Evolutionary conservation across 2,888 invertebrate genomes (phyloP).

Genomic region (Eubasilissa splendida): DNA sequence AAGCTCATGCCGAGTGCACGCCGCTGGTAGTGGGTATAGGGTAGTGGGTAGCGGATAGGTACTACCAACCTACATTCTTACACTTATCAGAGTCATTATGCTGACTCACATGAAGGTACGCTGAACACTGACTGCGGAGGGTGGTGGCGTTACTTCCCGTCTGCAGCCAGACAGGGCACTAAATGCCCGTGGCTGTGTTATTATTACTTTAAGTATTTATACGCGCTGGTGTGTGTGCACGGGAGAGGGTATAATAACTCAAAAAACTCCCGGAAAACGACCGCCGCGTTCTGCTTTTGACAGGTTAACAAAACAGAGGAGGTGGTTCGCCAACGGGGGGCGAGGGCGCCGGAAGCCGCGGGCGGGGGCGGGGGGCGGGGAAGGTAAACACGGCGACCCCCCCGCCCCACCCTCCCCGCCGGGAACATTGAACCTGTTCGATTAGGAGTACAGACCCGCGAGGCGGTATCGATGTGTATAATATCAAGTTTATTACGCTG

Average conservation of each 20-base stretch:
- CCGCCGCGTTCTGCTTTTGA: conserved; percentile 58
- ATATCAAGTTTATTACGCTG: conserved; percentile 29
- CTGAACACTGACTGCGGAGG: conserved; percentile 13
- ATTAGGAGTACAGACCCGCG: conserved; percentile 47
- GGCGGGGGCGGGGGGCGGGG: conserved; percentile 48
- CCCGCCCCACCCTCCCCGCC: conserved; percentile 10
- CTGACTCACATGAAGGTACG: conserved; percentile 22
- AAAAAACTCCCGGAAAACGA: conserved; percentile 57
- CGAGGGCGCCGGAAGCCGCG: conserved; percentile 45
- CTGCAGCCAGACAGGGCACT: conserved; percentile 38
- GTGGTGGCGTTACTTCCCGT: conserved; percentile 4
- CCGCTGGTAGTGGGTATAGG: too few species aligned
- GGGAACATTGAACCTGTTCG: conserved; percentile 58
- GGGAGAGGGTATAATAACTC: conserved; percentile 57
- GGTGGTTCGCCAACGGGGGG: conserved; percentile 40
- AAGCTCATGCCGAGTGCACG: too few species aligned
- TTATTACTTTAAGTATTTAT: conserved; percentile 47
- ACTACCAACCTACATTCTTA: background rate
- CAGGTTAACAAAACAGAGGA: conserved; percentile 58
- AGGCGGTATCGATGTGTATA: conserved; percentile 15
- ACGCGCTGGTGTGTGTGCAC: conserved; percentile 41
- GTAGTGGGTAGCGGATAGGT: background rate
- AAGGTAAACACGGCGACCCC: conserved; percentile 42
- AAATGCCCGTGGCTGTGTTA: conserved; percentile 46
- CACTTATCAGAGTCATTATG: conserved; percentile 30